Evolutionary conservation across 2,888 invertebrate species (phyloP).

Genomic region (Volucella bombylans): DNA sequence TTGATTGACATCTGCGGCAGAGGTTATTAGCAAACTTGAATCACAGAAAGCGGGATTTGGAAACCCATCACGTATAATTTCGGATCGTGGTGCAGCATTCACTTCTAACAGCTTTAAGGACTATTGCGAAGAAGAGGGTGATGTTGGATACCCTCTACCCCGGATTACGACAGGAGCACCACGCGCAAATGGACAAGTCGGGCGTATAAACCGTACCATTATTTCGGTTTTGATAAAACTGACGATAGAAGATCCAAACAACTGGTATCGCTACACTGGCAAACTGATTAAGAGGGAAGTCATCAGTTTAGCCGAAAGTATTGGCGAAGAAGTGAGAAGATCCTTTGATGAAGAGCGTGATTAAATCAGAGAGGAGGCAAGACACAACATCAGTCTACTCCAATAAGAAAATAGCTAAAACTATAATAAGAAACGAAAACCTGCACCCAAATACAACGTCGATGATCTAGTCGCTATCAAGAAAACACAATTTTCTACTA

Average conservation of each 20-base stretch:
- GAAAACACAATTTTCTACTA: constrained; percentile 8
- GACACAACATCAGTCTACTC: not conserved
- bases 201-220: constrained; percentile 77
- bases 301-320: not conserved
- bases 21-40: constrained; percentile 76
- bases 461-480: not conserved
- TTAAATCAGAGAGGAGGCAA: not conserved
- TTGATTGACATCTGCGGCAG: constrained; percentile 74
- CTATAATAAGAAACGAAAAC: constrained; percentile 17
- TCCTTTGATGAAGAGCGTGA: constrained; percentile 30
- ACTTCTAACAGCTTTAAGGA: constrained; percentile 77
- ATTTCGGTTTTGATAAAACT: too few relatives aligned
- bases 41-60: constrained; percentile 77
- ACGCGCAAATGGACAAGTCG: constrained; percentile 78
- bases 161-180: constrained; percentile 76
- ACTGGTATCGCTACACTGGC: too few relatives aligned
- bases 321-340: constrained; percentile 15
- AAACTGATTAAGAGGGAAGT: not conserved
- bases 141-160: too few relatives aligned
- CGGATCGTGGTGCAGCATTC: constrained; percentile 78
- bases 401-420: constrained; percentile 26
- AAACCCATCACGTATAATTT: constrained; percentile 77
- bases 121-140: constrained; percentile 77
- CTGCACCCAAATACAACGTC: not conserved
- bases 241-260: too few relatives aligned